Evolutionary conservation across 1,140 invertebrate genomes (phyloP), one percentile per base, ranked within the genome.

Genomic region (Heterodera carotae): DNA sequence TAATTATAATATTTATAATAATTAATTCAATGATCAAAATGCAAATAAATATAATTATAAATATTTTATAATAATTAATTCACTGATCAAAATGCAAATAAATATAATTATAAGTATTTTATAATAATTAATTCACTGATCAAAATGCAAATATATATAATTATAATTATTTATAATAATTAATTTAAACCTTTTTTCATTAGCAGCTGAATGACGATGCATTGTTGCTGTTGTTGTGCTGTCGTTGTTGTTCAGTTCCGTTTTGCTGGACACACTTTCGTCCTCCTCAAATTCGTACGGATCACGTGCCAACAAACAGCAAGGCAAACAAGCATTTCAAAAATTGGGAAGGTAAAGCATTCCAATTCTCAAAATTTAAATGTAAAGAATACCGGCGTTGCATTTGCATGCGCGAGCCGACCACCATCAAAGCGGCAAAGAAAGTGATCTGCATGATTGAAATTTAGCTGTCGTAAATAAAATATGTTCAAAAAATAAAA

Each of bases 391-490:
- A 56, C 48, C 48, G 48, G n/a, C 81, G 83, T 8, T 78, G 69
- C 64, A 85, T 79, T 18, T 88, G 83, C 6, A 88, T 77, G 27
- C 84, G 84, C 18, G 87, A 88, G 64, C 88, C 85, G 8, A 89
- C 76, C 0, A 88, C 86, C 78, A 90, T 84, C 56, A 88, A 84
- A 2, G 86, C 89, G 2, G 84, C 83, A 72, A 90, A 90, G 56
- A 89, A 88, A 0, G 88, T 90, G 15, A 89, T 81, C 89, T 88
- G 83, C 81, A 81, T 67, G 36, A 76, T 12, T 78, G 25, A 22
- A 27, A 34, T n/a, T n/a, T n/a, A n/a, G n/a, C n/a, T 10, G 36
- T 39, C 36, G 6, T 2, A 0, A 10, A 67, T 15, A 67, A 67
- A 7, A 18, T 67, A 67, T 4, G 27, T 5, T 22, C 2, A 3